phyloP scores from a whole-genome alignment of 2,113 vertebrate genomes.

The Alectura lathami region DNA sequence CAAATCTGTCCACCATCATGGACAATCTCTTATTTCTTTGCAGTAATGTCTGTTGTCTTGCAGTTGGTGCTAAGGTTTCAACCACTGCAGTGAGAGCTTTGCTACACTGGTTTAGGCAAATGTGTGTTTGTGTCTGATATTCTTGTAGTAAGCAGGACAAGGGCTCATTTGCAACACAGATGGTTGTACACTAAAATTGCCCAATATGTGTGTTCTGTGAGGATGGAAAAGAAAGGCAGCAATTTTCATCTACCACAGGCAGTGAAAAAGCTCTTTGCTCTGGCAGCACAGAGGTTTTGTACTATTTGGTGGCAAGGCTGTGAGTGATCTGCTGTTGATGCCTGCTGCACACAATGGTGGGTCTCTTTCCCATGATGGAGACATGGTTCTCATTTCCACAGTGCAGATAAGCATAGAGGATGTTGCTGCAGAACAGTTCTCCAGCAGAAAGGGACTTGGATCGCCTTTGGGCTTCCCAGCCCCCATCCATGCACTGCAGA shows the following conservation, averaged over 20 bases:
- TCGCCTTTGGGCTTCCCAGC: not conserved
- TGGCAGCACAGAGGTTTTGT: not conserved
- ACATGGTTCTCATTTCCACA: not conserved
- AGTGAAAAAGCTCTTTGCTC: not conserved
- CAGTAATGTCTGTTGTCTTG: not conserved
- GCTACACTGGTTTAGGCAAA: not conserved
- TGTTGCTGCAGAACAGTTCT: not conserved
- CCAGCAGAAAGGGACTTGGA: not conserved
- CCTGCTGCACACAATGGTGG: not conserved
- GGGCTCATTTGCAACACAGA: not conserved
- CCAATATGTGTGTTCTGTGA: not conserved
- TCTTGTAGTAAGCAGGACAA: fast-evolving
- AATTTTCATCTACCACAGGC: not conserved
- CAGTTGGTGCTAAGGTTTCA: not conserved
- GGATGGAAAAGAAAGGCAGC: not conserved
- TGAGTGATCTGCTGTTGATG: not conserved
- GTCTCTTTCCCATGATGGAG: not conserved
- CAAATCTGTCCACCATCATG: not conserved
- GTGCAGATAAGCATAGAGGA: not conserved
- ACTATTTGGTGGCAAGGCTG: not conserved
- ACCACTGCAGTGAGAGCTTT: not conserved
- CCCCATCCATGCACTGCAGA: not conserved
- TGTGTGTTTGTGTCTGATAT: fast-evolving
- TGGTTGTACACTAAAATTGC: not conserved
- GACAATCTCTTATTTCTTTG: not conserved